Base-by-base conservation (phyloP, 2,797 vertebrate genomes). In the Myotis pilosus region DNA sequence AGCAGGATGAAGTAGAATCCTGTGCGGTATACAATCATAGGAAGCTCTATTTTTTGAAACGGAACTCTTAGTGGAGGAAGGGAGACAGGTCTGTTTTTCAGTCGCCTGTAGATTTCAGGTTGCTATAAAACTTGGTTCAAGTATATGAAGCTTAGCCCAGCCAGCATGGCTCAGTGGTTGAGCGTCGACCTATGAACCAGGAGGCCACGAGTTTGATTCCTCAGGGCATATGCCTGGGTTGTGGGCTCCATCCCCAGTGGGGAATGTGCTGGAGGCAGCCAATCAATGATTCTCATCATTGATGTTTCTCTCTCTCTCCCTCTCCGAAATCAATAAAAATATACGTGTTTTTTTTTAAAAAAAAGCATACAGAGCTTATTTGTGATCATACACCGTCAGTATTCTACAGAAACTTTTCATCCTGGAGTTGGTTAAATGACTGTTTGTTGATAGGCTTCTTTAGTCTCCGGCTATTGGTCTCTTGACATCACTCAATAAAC, bases 11-110 rank as follows among this genome's bases (percentile, higher is more conserved):
- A 93, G 87, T 91, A 91, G 92, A 83, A 89, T 96, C 80, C 49
- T 93, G 85, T 89, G 74, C 19, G 2, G 44, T 75, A 7, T 75
- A 96, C 75, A 95, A 90, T 95, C 87, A 84, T 84, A 94, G 95
- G 96, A 96, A 96, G 62, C 94, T 92, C 90, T 93, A 16, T 91
- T 96, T 96, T 95, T 94, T 87, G n/a, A 83, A 97, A 87, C 2
- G 20, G 47, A 92, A 87, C 72, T 84, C 44, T 91, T 94, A 76
- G 78, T 80, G 28, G 71, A 68, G 75, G 44, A 87, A 55, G 62
- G 69, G 69, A 94, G 72, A 60, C 80, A 96, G 17, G 55, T 83
- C 87, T 94, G 33, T 93, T 93, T 90, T 93, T 57, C 80, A 94
- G 44, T 96, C 85, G 38, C n/a, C 81, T 91, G 88, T 92, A 80